Base-by-base conservation (phyloP, 2,797 vertebrate genomes). In the Enteromius viviparus region DNA sequence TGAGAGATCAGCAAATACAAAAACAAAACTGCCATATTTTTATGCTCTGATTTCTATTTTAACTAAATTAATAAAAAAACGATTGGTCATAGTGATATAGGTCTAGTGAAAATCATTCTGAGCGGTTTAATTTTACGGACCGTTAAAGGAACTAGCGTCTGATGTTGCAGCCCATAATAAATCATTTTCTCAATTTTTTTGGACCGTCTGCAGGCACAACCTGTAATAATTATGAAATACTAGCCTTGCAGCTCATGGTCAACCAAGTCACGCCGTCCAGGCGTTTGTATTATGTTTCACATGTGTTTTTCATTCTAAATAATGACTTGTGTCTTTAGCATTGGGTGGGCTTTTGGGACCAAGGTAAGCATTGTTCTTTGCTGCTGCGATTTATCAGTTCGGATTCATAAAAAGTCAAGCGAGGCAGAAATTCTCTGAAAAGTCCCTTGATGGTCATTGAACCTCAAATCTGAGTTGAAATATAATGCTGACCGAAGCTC, bases 281-380 rank as follows among this genome's bases (percentile, higher is more conserved):
- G 89, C 68, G 21, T 51, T 85, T 86, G 84, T 78, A 45, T 70
- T 86, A 69, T 75, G 84, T 80, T 76, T 75, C 71, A 65, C 92
- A 93, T 90, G 85, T 94, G 93, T 89, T 93, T 93, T 90, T 91
- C 88, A 92, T 94, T 90, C 85, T 88, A 89, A 64, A 87, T 92
- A 93, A 93, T 92, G 91, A 93, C 91, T 89, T 29, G 85, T 84
- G 83, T 86, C 87, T 91, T 80, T 89, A 91, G 85, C 87, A 75
- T 83, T 90, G 89, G 88, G 90, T 86, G 88, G 83, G 78, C 86
- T 88, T 87, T 80, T 51, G 80, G 32, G 37, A 69, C 70, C 75
- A 68, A 83, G 79, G 71, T 66, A 84, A 78, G 23, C 47, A 69
- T 81, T 68, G 81, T 88, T 88, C 89, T 90, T 90, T 89, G 64